Percentiles rank a stretch among this genome's conserved stretches.
Conservation (phyloP, 2,888 invertebrate genomes). For the Macroteleia sp. region DNA sequence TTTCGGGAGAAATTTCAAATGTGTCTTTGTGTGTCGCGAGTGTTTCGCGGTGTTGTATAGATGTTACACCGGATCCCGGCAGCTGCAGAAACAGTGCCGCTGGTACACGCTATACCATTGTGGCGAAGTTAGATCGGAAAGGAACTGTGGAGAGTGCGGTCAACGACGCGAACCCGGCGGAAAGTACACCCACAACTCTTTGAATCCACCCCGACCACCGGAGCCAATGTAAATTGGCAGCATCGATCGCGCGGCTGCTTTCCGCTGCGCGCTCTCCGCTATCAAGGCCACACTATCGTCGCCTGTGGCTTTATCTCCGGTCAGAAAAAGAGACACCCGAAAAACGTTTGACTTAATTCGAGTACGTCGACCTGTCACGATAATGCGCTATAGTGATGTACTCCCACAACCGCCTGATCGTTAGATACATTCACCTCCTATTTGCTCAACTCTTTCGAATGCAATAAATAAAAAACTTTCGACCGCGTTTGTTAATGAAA, state of each 20-base stretch:
- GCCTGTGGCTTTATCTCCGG: slow-evolving; percentile 31
- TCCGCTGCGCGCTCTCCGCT: slow-evolving; percentile 27
- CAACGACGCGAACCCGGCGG: slow-evolving; percentile 52
- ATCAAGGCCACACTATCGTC: slow-evolving; percentile 48
- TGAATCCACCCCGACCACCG: slow-evolving; percentile 40
- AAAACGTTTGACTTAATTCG: slow-evolving; percentile 52
- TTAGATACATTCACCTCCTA: slow-evolving; percentile 22
- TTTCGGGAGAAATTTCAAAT: slow-evolving; percentile 71
- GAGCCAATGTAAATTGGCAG: slow-evolving; percentile 62
- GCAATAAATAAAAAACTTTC: slow-evolving; percentile 5
- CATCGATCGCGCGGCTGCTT: slow-evolving; percentile 56
- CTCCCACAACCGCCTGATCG: background rate
- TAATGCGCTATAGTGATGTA: slow-evolving; percentile 16
- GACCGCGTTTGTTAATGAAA: slow-evolving; percentile 18
- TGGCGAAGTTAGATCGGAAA: slow-evolving; percentile 46
- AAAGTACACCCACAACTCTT: slow-evolving; percentile 53
- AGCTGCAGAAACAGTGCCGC: slow-evolving; percentile 45
- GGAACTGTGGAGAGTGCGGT: slow-evolving; percentile 51
- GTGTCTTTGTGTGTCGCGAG: slow-evolving; percentile 69
- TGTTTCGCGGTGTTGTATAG: slow-evolving; percentile 64
- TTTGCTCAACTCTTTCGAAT: background rate
- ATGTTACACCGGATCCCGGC: slow-evolving; percentile 65
- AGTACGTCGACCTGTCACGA: slow-evolving; percentile 41
- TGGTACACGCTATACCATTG: slow-evolving; percentile 29
- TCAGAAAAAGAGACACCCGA: slow-evolving; percentile 36